Conservation (phyloP, 1,140 invertebrate species). For the Zophobas atratus region DNA sequence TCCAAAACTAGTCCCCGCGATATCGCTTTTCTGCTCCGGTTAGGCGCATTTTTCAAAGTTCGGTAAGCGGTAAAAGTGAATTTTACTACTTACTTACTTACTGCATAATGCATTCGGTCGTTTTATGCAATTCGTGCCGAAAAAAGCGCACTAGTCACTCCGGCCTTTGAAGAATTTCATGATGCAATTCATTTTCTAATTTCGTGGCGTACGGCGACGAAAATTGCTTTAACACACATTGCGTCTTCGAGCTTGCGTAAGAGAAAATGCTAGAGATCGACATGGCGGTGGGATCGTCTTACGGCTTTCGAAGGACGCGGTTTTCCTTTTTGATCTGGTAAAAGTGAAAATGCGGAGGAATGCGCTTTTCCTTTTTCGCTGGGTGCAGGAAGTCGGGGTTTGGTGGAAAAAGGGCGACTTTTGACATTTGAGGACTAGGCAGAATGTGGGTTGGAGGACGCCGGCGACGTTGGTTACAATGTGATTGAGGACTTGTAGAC, state of each 20-base stretch:
- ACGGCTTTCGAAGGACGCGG: constrained; percentile 22
- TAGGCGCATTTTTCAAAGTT: not conserved
- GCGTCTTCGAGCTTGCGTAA: constrained; percentile 23
- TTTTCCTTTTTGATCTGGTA: constrained; percentile 8
- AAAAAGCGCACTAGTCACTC: not conserved
- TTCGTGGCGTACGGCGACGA: constrained; percentile 27
- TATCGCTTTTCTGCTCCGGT: too few relatives aligned
- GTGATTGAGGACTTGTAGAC: too few relatives aligned
- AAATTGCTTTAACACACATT: constrained; percentile 37
- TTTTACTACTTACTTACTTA: not conserved
- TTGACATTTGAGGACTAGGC: too few relatives aligned
- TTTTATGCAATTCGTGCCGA: not conserved
- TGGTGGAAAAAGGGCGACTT: too few relatives aligned
- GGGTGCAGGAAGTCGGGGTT: too few relatives aligned
- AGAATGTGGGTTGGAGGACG: too few relatives aligned
- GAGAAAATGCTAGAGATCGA: constrained; percentile 37
- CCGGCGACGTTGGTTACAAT: too few relatives aligned
- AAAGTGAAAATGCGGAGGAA: too few relatives aligned
- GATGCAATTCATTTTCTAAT: constrained; percentile 48
- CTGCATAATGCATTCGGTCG: constrained; percentile 19
- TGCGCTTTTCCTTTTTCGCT: too few relatives aligned
- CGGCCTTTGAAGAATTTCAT: constrained; percentile 18
- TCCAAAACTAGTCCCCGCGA: constrained; percentile 4
- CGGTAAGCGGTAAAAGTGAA: constrained; percentile 23
- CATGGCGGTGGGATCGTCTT: constrained; percentile 23